Evolutionary conservation across 1,140 invertebrate genomes (phyloP).

Genomic region (Zaprionus gabonicus): DNA sequence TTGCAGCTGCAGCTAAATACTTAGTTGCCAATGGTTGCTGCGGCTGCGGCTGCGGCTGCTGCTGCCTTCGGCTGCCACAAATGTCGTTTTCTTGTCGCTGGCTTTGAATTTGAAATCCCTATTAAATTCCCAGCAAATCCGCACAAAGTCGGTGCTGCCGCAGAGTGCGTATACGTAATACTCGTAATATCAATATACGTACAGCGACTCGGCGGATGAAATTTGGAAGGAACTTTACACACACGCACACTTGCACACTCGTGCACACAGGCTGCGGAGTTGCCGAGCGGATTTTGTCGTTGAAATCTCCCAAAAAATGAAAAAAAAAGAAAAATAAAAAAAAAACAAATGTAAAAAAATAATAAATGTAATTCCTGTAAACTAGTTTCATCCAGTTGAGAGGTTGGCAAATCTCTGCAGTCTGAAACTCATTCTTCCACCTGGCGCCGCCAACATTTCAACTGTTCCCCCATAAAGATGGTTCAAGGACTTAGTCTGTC

Average conservation of each 20-base stretch:
- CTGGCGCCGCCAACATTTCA: background rate
- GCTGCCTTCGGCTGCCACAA: constrained; percentile 12
- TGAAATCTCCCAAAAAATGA: constrained; percentile 2
- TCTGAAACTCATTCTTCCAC: constrained; percentile 12
- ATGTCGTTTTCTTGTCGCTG: constrained; percentile 25
- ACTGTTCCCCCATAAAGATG: background rate
- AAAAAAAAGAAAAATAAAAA: background rate
- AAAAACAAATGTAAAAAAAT: background rate
- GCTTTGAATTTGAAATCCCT: constrained; percentile 31
- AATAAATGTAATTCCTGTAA: constrained; percentile 19
- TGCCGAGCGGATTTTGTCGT: constrained; percentile 20
- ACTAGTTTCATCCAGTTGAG: constrained; percentile 26
- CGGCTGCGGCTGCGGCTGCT: no score
- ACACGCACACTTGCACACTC: background rate
- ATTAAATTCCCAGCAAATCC: constrained; percentile 44
- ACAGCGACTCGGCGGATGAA: background rate
- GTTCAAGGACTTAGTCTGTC: background rate
- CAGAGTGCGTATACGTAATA: constrained; percentile 61
- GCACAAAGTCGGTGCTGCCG: background rate
- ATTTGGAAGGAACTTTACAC: constrained; percentile 4
- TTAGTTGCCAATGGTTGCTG: constrained; percentile 19
- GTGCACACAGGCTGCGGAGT: constrained; percentile 5
- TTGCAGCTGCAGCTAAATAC: constrained; percentile 16
- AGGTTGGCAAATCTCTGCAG: constrained; percentile 14
- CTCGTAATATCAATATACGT: constrained; percentile 57